phyloP scores from a whole-genome alignment of 2,888 invertebrate species.

The Tenthredo amoena region DNA sequence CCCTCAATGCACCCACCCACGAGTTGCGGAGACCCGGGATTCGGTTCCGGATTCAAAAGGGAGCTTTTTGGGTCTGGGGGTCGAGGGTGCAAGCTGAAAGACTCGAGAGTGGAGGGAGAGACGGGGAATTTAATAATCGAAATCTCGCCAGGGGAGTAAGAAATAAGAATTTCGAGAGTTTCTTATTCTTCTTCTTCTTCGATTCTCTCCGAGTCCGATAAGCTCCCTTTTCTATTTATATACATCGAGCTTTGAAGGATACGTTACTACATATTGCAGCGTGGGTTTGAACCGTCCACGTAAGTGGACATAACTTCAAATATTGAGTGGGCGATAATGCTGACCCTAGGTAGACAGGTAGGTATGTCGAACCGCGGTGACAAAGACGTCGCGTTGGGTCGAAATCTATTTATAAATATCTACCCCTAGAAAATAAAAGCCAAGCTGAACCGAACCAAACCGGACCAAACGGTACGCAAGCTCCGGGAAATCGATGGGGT shows the following conservation, averaged over 20 bases:
- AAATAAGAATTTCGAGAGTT: not conserved
- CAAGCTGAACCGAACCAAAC: not conserved
- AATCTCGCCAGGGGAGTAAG: not conserved
- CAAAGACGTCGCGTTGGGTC: not conserved
- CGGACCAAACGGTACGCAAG: not conserved
- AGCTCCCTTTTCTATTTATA: not conserved
- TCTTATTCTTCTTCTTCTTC: not conserved
- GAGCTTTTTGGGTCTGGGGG: not conserved
- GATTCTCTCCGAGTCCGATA: not conserved
- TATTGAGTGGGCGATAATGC: not conserved
- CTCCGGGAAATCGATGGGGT: slow-evolving; percentile 33
- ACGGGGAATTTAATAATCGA: not conserved
- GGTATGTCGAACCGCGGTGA: not conserved
- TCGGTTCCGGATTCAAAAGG: not conserved
- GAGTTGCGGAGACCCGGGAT: slow-evolving; percentile 19
- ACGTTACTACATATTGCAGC: not conserved
- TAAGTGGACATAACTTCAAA: not conserved
- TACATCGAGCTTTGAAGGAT: not conserved
- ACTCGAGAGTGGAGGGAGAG: not conserved
- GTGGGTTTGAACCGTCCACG: not conserved
- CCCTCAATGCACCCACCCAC: slow-evolving; percentile 9
- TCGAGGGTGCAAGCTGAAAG: not conserved
- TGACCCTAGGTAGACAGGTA: not conserved
- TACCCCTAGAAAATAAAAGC: not conserved
- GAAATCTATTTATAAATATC: slow-evolving; percentile 23